Evolutionary conservation across 2,888 invertebrate genomes (phyloP).

Genomic region (Smittia aterrima): DNA sequence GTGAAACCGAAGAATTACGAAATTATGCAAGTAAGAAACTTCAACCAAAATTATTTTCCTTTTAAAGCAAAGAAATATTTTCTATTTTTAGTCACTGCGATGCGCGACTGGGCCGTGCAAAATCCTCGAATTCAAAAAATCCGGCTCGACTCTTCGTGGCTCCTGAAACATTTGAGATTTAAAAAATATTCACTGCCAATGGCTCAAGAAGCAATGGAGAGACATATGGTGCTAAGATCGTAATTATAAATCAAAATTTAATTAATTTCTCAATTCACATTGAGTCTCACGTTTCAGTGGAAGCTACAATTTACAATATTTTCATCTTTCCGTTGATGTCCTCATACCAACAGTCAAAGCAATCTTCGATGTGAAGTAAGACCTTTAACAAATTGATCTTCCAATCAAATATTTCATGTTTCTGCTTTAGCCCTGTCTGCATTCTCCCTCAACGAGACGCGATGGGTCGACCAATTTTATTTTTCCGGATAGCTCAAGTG

Average conservation of each 20-base stretch:
- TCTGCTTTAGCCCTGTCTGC: not conserved
- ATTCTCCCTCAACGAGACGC: not conserved
- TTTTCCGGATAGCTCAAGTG: not conserved
- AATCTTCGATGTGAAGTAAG: not conserved
- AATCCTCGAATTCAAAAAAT: slow-evolving; percentile 8
- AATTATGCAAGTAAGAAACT: slow-evolving; percentile 64
- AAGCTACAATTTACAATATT: not conserved
- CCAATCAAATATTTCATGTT: no score
- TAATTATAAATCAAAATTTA: no score
- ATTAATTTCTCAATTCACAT: no score
- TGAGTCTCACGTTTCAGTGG: not conserved
- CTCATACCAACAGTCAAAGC: not conserved
- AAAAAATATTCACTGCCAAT: slow-evolving; percentile 78
- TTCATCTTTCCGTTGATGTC: not conserved
- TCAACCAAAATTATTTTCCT: no score
- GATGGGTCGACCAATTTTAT: not conserved
- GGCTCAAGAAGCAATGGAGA: slow-evolving; percentile 73
- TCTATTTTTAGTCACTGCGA: not conserved
- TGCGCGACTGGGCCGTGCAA: slow-evolving; percentile 53
- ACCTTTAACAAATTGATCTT: not conserved
- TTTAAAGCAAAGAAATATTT: no score
- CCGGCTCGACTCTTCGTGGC: slow-evolving; percentile 61
- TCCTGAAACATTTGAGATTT: slow-evolving; percentile 71
- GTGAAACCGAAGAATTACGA: slow-evolving; percentile 66
- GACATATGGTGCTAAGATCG: slow-evolving; percentile 71